phyloP scores from a whole-genome alignment of 2,113 vertebrate genomes.

The Limanda limanda region DNA sequence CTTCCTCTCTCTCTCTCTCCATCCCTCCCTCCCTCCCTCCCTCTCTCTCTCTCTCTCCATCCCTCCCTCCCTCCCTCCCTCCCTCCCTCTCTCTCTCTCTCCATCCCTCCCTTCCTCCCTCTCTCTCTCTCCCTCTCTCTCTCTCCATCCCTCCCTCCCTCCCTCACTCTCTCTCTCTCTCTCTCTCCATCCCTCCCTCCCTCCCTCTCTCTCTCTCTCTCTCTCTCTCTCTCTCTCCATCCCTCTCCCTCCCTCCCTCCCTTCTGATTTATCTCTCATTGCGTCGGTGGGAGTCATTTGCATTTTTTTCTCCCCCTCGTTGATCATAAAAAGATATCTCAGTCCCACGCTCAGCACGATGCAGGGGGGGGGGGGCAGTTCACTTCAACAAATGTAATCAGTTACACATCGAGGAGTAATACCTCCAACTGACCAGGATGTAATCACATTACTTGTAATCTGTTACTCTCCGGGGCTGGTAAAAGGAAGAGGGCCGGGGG shows the following conservation, averaged over 20 bases:
- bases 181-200: too few species aligned
- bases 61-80: too few species aligned
- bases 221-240: conserved; percentile 48
- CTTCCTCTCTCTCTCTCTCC: too few species aligned
- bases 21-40: too few species aligned
- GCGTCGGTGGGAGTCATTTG: conserved; percentile 82
- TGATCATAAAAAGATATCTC: conserved; percentile 84
- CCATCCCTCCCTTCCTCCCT: too few species aligned
- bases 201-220: too few species aligned
- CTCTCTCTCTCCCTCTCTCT: too few species aligned
- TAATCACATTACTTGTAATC: conserved; percentile 58
- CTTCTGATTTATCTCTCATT: conserved; percentile 75
- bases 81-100: too few species aligned
- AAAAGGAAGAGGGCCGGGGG: background rate
- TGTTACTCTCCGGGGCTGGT: conserved; percentile 30
- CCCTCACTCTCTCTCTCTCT: too few species aligned
- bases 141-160: too few species aligned
- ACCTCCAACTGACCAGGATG: conserved; percentile 1
- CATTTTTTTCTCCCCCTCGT: conserved; percentile 80
- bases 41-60: too few species aligned
- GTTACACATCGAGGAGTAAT: conserved; percentile 51
- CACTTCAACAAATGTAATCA: conserved; percentile 71
- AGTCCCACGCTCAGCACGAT: conserved; percentile 81
- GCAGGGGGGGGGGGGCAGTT: conserved; percentile 50
- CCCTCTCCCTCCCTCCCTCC: conserved; percentile 29